These are phyloP conservation scores for Tetramorium simillimum DNA, from an alignment of 1,140 invertebrate species.

Conservation along the genomic window DNA sequence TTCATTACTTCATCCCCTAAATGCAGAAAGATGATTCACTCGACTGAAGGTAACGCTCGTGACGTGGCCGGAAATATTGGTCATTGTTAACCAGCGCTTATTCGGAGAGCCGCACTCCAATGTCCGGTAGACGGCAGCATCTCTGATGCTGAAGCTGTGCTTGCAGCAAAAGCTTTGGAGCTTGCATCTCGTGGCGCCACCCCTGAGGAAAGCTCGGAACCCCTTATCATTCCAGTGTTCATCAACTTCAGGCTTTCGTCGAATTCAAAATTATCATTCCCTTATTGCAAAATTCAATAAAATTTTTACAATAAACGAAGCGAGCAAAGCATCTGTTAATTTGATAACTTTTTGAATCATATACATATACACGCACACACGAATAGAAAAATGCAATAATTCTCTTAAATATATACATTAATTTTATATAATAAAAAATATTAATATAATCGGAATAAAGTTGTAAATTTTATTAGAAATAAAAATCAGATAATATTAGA, in stretches of 20 bases:
- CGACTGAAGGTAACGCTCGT: constrained; percentile 76
- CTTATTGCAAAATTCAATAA: background rate
- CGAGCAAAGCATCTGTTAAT: background rate
- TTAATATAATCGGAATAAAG: background rate
- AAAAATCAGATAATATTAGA: no score
- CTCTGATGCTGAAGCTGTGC: constrained; percentile 66
- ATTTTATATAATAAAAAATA: background rate
- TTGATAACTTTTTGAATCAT: background rate
- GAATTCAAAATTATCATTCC: background rate
- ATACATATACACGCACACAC: no score
- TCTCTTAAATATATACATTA: background rate
- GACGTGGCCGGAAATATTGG: constrained; percentile 77
- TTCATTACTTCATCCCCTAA: constrained; percentile 40
- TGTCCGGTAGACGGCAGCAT: constrained; percentile 77
- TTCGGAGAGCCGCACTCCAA: constrained; percentile 64
- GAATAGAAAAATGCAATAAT: background rate
- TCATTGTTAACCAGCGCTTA: constrained; percentile 74
- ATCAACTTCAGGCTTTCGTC: constrained; percentile 43
- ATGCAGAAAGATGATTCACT: constrained; percentile 62
- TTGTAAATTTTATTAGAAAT: constrained; percentile 5
- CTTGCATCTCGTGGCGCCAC: constrained; percentile 74
- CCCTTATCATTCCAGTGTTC: constrained; percentile 61
- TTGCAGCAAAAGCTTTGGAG: constrained; percentile 53
- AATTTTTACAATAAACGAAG: background rate
- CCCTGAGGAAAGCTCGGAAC: constrained; percentile 69